A percentile compares a stretch with the other conserved stretches of the same genome.
Conservation (phyloP, 2,888 invertebrate species). For the Dasypogon diadema region DNA sequence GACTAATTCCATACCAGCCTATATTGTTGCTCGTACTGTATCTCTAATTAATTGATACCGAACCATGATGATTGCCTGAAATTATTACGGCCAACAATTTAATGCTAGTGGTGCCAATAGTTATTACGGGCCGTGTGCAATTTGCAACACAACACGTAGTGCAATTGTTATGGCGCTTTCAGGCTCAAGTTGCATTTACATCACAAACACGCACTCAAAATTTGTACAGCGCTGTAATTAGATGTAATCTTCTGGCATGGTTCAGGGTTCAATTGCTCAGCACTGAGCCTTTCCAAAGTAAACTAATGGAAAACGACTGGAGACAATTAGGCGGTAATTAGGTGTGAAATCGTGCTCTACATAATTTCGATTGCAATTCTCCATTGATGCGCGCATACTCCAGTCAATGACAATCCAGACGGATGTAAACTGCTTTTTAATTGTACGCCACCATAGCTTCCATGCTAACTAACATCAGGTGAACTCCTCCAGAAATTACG, state of each 20-base stretch:
- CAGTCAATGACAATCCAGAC: neutral
- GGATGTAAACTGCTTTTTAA: conserved; percentile 24
- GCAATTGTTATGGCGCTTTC: neutral
- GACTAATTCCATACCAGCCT: too few relatives aligned
- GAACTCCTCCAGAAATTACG: conserved; percentile 22
- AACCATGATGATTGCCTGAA: neutral
- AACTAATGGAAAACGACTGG: conserved; percentile 4
- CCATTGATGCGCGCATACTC: neutral
- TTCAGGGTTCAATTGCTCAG: neutral
- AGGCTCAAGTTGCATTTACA: conserved; percentile 15
- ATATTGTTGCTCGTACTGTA: too few relatives aligned
- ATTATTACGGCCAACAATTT: neutral
- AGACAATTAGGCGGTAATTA: conserved; percentile 45
- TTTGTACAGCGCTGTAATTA: conserved; percentile 24
- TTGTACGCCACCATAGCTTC: neutral
- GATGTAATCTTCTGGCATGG: conserved; percentile 17
- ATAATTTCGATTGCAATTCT: conserved; percentile 37
- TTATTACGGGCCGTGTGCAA: neutral
- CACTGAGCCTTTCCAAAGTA: neutral
- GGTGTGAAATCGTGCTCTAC: conserved; percentile 38
- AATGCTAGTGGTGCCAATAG: too few relatives aligned
- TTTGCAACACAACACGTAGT: neutral
- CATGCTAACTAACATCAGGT: neutral
- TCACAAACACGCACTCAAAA: neutral
- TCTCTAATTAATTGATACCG: neutral